Percentiles rank a stretch among this genome's conserved stretches.
Conservation (phyloP, 1,140 invertebrate species). For the Papilio dardanus region DNA sequence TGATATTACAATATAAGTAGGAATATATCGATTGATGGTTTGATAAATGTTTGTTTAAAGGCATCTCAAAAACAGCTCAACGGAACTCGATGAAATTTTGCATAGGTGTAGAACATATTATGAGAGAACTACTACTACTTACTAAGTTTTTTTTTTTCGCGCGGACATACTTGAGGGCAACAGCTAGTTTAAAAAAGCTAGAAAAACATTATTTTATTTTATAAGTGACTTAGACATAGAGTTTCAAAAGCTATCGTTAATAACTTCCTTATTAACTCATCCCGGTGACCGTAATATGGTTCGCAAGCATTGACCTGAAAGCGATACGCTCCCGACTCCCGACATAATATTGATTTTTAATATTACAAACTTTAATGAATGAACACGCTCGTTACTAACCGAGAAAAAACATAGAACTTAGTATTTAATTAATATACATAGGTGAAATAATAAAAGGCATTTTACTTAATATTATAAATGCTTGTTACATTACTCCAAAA, state of each 20-base stretch:
- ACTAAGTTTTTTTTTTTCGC: no score
- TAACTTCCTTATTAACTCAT: constrained; percentile 14
- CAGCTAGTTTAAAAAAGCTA: background rate
- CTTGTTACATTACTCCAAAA: no score
- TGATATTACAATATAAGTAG: background rate
- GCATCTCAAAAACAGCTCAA: background rate
- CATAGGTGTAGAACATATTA: background rate
- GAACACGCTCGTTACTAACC: constrained; percentile 14
- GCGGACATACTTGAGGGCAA: no score
- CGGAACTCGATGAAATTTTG: background rate
- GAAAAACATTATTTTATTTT: no score
- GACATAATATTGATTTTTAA: constrained; percentile 61
- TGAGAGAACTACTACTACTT: no score
- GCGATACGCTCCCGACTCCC: constrained; percentile 50
- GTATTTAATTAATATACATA: no score
- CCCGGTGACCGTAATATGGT: constrained; percentile 47
- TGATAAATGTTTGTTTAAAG: background rate
- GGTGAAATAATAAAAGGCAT: no score
- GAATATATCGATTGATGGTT: background rate
- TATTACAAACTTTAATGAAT: constrained; percentile 29
- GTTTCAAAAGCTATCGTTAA: background rate
- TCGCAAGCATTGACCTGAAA: constrained; percentile 55
- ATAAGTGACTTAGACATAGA: background rate
- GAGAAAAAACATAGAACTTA: no score
- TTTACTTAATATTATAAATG: no score